Conservation (phyloP, 2,888 invertebrate species). For the Drosophila vallismaia region DNA sequence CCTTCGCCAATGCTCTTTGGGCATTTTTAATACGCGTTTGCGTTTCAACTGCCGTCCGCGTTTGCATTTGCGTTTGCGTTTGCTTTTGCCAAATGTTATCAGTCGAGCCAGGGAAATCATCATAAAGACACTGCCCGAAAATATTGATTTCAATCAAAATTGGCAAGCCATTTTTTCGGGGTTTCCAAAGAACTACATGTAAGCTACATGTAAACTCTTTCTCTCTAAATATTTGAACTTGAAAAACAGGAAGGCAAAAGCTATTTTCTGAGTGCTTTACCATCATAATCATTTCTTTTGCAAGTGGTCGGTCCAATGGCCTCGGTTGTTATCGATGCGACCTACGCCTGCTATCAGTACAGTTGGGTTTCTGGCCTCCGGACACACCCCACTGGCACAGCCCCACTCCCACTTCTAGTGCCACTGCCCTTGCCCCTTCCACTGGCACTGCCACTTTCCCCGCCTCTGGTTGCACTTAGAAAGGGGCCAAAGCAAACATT, state of each 20-base stretch:
- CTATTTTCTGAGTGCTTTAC: conserved; percentile 3
- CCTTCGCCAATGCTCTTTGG: conserved; percentile 70
- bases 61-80: conserved; percentile 53
- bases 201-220: too few species aligned
- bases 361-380: conserved; percentile 47
- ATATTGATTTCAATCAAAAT: not conserved
- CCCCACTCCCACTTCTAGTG: not conserved
- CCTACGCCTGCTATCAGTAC: conserved; percentile 64
- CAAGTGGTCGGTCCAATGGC: conserved; percentile 50
- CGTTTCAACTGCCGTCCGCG: conserved; percentile 54
- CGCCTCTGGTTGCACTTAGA: conserved; percentile 62
- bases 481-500: conserved; percentile 76
- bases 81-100: conserved; percentile 76
- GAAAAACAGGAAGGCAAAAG: too few species aligned
- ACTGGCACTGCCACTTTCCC: not conserved
- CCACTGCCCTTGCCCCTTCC: too few species aligned
- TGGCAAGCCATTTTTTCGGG: not conserved
- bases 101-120: conserved; percentile 52
- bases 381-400: conserved; percentile 1
- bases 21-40: conserved; percentile 79
- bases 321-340: conserved; percentile 72
- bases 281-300: conserved; percentile 31
- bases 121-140: conserved; percentile 36
- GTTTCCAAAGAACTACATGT: not conserved
- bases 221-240: not conserved